Evolutionary conservation across 2,113 vertebrate genomes (phyloP), one percentile per base, ranked within the genome.

Genomic region (Vireo altiloquus): DNA sequence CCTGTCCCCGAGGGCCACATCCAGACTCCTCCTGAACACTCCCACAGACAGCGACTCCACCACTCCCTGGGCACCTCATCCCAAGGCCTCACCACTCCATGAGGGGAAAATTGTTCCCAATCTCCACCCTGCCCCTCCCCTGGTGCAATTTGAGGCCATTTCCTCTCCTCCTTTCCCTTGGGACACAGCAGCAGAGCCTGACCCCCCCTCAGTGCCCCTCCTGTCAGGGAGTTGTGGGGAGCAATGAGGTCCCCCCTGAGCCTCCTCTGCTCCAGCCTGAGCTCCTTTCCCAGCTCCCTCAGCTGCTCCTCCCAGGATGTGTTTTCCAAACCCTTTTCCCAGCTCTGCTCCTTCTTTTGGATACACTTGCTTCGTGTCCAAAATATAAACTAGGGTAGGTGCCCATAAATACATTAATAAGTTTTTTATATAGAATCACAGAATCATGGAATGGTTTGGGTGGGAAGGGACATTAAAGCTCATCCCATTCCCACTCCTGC

Each of bases 391-490:
- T 16, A 9, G 1, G 2, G 19, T 24, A 35, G 5, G 3, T 8
- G 11, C 3, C 17, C 14, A 10, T 12, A 28, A 49, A 35, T 27
- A 7, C 17, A 88, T 63, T 35, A n/a, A 31, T 9, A 31, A 31
- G 7, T 6, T n/a, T 52, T 24, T 42, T 5, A 13, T 6, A 21
- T 3, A 70, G 4, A 46, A 60, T 60, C 46, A 28, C 3, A 27
- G 8, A 39, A 15, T 39, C 22, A 13, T 23, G 6, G 28, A 63
- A 27, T 35, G 9, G 5, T 25, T 47, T 63, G 24, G 13, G 15
- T 16, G 47, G 24, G 47, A 4, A 78, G 3, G 9, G 7, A 49
- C 1, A 1, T 8, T 8, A 7, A 17, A 35, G n/a, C 0, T 1
- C 2, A 40, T 15, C 21, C 6, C 0, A 1, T 20, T 30, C 0